Evolutionary conservation across 1,140 invertebrate genomes (phyloP).

Genomic region (Cotesia chilonis): DNA sequence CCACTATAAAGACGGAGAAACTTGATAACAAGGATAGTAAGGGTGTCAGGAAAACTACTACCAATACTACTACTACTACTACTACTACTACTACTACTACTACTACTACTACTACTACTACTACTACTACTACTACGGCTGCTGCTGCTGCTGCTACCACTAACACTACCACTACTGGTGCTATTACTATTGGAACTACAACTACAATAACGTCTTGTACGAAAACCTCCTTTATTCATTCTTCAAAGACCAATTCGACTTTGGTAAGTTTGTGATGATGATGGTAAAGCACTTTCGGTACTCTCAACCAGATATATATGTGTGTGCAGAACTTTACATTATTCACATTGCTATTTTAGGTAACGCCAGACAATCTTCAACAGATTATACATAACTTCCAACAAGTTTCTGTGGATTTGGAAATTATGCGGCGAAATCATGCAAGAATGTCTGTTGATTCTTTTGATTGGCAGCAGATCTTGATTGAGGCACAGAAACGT

Average conservation of each 20-base stretch:
- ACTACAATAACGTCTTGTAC: background rate
- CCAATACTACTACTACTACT: too few relatives aligned
- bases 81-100: too few relatives aligned
- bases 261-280: constrained; percentile 7
- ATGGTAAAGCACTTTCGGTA: constrained; percentile 13
- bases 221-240: constrained; percentile 18
- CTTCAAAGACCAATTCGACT: constrained; percentile 14
- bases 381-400: constrained; percentile 50
- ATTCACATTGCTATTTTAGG: constrained; percentile 21
- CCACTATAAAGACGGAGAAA: constrained; percentile 11
- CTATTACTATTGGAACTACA: too few relatives aligned
- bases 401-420: constrained; percentile 42
- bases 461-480: constrained; percentile 47
- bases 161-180: too few relatives aligned
- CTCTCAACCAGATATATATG: background rate
- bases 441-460: constrained; percentile 34
- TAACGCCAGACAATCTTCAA: constrained; percentile 37
- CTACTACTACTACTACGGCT: too few relatives aligned
- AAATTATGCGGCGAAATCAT: constrained; percentile 37
- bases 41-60: background rate
- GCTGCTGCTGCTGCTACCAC: too few relatives aligned
- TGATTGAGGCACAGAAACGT: constrained; percentile 36
- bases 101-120: too few relatives aligned
- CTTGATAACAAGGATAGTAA: constrained; percentile 4
- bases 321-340: background rate